phyloP scores from a whole-genome alignment of 1,140 invertebrate genomes.

The Scaptomyza montana region DNA sequence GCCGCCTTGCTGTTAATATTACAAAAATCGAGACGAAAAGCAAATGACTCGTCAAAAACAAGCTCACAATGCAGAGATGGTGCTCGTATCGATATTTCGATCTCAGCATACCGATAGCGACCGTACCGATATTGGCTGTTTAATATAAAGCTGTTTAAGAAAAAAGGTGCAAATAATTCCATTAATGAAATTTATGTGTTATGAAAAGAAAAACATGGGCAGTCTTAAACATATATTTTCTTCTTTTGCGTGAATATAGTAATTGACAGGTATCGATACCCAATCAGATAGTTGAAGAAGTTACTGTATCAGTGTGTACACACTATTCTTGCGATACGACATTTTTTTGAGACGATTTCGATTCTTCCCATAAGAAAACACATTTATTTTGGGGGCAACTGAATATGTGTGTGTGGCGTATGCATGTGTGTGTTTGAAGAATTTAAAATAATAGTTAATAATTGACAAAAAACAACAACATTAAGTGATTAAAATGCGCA shows the following conservation, averaged over 20 bases:
- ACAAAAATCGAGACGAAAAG: slow-evolving; percentile 41
- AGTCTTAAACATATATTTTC: background rate
- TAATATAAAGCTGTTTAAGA: too few species aligned
- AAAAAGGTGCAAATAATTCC: too few species aligned
- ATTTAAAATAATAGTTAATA: slow-evolving; percentile 48
- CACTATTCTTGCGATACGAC: slow-evolving; percentile 43
- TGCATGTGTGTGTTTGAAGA: slow-evolving; percentile 54
- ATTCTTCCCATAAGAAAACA: slow-evolving; percentile 71
- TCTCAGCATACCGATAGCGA: slow-evolving; percentile 16
- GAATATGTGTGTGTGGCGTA: slow-evolving; percentile 53
- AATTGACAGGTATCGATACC: slow-evolving; percentile 28
- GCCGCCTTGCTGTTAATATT: slow-evolving; percentile 28
- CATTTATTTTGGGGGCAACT: slow-evolving; percentile 59
- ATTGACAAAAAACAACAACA: slow-evolving; percentile 21
- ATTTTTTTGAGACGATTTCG: slow-evolving; percentile 58
- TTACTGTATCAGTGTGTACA: slow-evolving; percentile 45
- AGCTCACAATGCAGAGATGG: slow-evolving; percentile 24
- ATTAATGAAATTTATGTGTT: too few species aligned
- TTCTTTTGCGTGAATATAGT: background rate
- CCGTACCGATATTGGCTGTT: slow-evolving; percentile 8
- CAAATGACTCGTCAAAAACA: slow-evolving; percentile 78
- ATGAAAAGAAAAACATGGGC: too few species aligned
- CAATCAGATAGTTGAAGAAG: slow-evolving; percentile 27
- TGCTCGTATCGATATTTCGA: background rate
- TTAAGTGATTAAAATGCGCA: slow-evolving; percentile 34